A percentile compares a stretch with the other conserved stretches of the same genome.
Conservation (phyloP, 2,888 invertebrate species). For the Catocala nupta region DNA sequence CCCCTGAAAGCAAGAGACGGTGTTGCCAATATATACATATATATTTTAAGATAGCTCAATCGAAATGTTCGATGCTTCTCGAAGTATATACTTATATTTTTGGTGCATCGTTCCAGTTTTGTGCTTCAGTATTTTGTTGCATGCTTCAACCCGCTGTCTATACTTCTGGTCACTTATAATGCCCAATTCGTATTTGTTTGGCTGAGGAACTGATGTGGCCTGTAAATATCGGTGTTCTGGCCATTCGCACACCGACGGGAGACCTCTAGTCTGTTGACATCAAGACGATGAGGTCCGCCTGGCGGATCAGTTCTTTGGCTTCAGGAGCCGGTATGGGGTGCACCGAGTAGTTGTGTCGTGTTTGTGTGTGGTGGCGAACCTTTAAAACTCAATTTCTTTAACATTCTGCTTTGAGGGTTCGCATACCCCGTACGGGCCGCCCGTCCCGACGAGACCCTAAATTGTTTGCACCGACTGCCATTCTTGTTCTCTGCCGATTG, state of each 20-base stretch:
- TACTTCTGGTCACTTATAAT: neutral
- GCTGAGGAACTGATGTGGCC: slow-evolving; percentile 3
- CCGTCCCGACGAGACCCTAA: neutral
- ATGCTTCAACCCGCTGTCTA: neutral
- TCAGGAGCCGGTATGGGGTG: too few relatives aligned
- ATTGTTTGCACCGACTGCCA: neutral
- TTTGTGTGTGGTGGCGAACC: too few relatives aligned
- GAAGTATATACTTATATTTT: neutral
- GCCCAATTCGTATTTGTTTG: neutral
- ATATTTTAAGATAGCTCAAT: too few relatives aligned
- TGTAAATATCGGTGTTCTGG: neutral
- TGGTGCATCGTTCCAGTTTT: neutral
- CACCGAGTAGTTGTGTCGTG: too few relatives aligned
- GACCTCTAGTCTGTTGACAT: too few relatives aligned
- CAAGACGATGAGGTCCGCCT: too few relatives aligned
- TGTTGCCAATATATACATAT: too few relatives aligned
- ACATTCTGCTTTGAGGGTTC: too few relatives aligned
- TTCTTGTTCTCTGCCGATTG: neutral
- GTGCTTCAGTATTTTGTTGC: neutral
- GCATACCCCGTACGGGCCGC: too few relatives aligned
- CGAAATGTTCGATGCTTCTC: too few relatives aligned
- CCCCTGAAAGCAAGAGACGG: slow-evolving; percentile 32
- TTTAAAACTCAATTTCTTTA: too few relatives aligned
- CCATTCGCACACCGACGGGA: neutral
- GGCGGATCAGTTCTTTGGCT: neutral